Base-by-base conservation (phyloP, 2,888 invertebrate species). In the Syrphus vitripennis region DNA sequence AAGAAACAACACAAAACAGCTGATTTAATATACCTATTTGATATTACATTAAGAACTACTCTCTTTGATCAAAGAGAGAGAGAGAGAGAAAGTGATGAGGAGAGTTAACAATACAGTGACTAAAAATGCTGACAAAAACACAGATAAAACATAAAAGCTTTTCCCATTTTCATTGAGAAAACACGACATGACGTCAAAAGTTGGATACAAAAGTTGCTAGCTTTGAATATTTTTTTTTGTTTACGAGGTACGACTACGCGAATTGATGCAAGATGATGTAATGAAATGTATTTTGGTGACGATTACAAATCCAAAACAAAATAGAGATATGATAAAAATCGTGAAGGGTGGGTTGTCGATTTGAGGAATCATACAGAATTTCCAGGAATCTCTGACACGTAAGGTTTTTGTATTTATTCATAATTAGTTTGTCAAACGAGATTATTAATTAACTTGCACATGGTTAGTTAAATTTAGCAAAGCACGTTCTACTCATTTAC, bases 271-370 rank as follows among this genome's bases (percentile, higher is more conserved):
- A 21, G 42, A 53, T 84, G 84, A 84, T 80, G 84, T 80, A 80
- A 84, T 84, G 5, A 70, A 45, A 76, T 72, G 59, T 80, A 69
- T 72, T 72, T 84, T 53, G 42, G 50, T 84, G 84, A 72, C 76
- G 76, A 55, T 67, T 83, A 55, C 70, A 70, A 79, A 79, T 67
- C 31, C 31, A 61, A 42, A 71, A n/a, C 45, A 3, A 31, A 45
- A 76, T 42, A 67, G 53, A 67, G 53, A 69, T 84, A 69, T 72
- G 55, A 72, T 69, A 21, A 70, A n/a, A 65, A 70, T 34, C 48
- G 42, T 67, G 42, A 45, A 24, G 57, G 19, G 48, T 55, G 37
- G 65, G 45, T 50, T 50, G 14, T 65, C 12, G 16, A 42, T 45
- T 19, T 24, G 76, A 34, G 29, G 76, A 80, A 37, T 84, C 80